Evolutionary conservation across 2,113 vertebrate species (phyloP), one percentile per base, ranked within the genome.

Genomic region (Numida meleagris): DNA sequence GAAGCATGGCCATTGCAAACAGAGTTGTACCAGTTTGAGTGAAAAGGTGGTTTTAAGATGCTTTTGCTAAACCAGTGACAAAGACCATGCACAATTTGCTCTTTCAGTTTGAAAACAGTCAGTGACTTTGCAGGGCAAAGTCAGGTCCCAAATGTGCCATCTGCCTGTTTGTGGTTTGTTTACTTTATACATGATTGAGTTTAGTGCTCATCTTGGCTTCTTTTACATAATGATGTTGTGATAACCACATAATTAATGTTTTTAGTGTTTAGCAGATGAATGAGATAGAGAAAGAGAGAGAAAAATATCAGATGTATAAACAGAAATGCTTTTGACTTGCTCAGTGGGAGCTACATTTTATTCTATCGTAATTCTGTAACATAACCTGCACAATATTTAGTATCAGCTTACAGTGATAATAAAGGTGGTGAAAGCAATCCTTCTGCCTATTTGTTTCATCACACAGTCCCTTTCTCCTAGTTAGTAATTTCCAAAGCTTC

Each of bases 111-210:
- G 58, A 78, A 88, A 91, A 75, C 15, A 86, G 65, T 50, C 86
- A 88, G 91, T 1, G 4, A 72, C 40, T 94, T 95, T 48, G 34
- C 82, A 75, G 43, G 65, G 68, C 65, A 88, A 61, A 51, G 17
- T 86, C 76, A 94, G 71, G 82, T 94, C 93, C 90, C 95, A 95
- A 68, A 93, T 68, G 94, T 91, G 83, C 85, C 91, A 94, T 96
- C 91, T 95, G 91, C 88, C n/a, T 81, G 51, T 78, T 68, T 83
- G 88, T 0, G 43, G 93, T 88, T 95, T 89, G 76, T 91, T 95
- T 94, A 80, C 86, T 95, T 96, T 75, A 84, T 65, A 95, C 93
- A 53, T 93, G 90, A 86, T 78, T 83, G 85, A 95, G 31, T 74
- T 89, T 34, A 94, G 72, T 14, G 21, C 66, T 91, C 5, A 0